Conservation (phyloP, 1,140 invertebrate species). For the Drosophila elegans region DNA sequence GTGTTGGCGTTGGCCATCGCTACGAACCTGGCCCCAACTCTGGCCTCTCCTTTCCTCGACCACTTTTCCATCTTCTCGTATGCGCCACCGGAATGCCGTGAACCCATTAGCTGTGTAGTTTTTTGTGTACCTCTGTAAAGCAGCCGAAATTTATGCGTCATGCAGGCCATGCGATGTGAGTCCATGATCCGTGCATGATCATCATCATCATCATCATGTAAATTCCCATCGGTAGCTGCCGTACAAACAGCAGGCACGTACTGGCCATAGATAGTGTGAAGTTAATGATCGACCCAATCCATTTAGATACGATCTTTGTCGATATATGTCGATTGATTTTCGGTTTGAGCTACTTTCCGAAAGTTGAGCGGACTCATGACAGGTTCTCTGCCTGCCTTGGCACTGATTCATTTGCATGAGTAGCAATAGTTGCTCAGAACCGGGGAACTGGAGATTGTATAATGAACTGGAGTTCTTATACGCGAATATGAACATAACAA, state of each 20-base stretch:
- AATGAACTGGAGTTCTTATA: not conserved
- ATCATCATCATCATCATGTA: conserved; percentile 48
- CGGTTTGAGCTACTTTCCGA: conserved; percentile 18
- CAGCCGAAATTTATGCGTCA: conserved; percentile 82
- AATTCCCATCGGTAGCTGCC: conserved; percentile 49
- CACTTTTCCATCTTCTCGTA: conserved; percentile 44
- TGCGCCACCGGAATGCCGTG: conserved; percentile 81
- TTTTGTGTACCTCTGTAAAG: conserved; percentile 60
- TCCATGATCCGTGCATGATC: conserved; percentile 32
- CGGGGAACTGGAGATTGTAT: conserved; percentile 6
- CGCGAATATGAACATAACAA: not conserved
- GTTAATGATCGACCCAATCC: conserved; percentile 42
- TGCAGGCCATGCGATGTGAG: conserved; percentile 45
- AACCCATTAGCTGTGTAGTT: conserved; percentile 72
- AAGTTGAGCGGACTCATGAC: conserved; percentile 25
- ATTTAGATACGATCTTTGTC: conserved; percentile 53
- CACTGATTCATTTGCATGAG: conserved; percentile 49
- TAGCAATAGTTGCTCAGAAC: conserved; percentile 15
- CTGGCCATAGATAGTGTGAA: conserved; percentile 51
- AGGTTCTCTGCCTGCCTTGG: conserved; percentile 43
- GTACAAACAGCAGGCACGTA: conserved; percentile 41
- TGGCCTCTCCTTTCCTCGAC: conserved; percentile 1
- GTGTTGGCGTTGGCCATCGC: conserved; percentile 14
- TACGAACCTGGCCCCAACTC: conserved; percentile 43
- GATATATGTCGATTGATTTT: conserved; percentile 40